Conservation (phyloP, 2,888 invertebrate species). For the Heterodera filipjevi region DNA sequence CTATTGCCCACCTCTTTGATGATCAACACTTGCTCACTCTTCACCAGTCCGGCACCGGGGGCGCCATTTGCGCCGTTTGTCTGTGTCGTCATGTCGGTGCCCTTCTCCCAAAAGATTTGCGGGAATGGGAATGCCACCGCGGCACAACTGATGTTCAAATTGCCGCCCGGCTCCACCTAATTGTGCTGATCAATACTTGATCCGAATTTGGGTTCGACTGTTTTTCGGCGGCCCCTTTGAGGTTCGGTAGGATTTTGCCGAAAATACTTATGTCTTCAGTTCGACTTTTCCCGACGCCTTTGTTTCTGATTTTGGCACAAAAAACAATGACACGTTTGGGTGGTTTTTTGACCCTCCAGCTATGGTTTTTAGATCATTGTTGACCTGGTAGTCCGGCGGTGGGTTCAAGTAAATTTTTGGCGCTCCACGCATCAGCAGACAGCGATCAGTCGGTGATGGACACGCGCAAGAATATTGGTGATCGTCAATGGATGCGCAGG, state of each 20-base stretch:
- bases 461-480: slow-evolving; percentile 58
- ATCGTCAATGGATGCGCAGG: slow-evolving; percentile 56
- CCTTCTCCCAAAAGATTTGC: slow-evolving; percentile 59
- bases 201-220: too few relatives aligned
- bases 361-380: background rate
- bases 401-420: slow-evolving; percentile 63
- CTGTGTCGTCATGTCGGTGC: background rate
- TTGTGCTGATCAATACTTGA: too few relatives aligned
- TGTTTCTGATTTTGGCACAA: too few relatives aligned
- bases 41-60: slow-evolving; percentile 27
- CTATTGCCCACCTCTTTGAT: slow-evolving; percentile 49
- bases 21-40: slow-evolving; percentile 53
- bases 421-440: slow-evolving; percentile 56
- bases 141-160: slow-evolving; percentile 62
- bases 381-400: slow-evolving; percentile 44
- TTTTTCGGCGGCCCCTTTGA: too few relatives aligned
- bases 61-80: slow-evolving; percentile 13
- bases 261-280: too few relatives aligned
- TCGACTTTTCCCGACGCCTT: too few relatives aligned
- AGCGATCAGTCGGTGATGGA: slow-evolving; percentile 53
- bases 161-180: slow-evolving; percentile 61
- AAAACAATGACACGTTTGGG: too few relatives aligned
- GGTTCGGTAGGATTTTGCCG: too few relatives aligned
- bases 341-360: too few relatives aligned
- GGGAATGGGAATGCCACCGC: slow-evolving; percentile 64